Base-by-base conservation (phyloP, 2,888 invertebrate species). In the Xanthorhoe designata region DNA sequence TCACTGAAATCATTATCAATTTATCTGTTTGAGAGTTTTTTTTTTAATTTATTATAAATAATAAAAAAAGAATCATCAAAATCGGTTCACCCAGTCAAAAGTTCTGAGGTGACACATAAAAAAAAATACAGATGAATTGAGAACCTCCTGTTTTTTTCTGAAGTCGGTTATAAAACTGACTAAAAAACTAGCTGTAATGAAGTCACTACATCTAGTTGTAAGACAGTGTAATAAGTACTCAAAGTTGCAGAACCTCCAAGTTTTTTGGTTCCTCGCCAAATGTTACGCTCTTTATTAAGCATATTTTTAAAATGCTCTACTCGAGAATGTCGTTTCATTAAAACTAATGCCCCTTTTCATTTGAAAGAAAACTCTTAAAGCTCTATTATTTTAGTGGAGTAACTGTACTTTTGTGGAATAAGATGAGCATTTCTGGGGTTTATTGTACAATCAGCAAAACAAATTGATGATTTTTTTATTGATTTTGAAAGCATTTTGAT, bases 281-380 rank as follows among this genome's bases (percentile, higher is more conserved):
- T 63, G 66, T 54, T 57, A 53, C 62, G 56, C 58, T 55, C 61
- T 68, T 62, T 68, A 64, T 62, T 62, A 62, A 68, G 50, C 65
- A 65, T 68, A 65, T 65, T 65, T 67, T 68, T 68, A 60, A 60
- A 65, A 68, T 54, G 55, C 32, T 65, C 62, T 49, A 65, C 65
- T 69, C 57, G 51, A 64, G 42, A 66, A 63, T 69, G 65, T 54
- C 65, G 60, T 63, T 66, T 66, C 56, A 63, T 69, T 69, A 66
- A 60, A 69, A 69, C 29, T 66, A 69, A 69, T 54, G 60, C 32
- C 60, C 49, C 55, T 61, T 62, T 62, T 69, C 47, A 57, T 63
- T 68, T 61, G 35, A 54, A 58, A 55, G 9, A 61, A 57, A 64
- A 61, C 50, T 56, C 24, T 55, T 35, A 60, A 24, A 19, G 51